Percentiles rank a stretch among this genome's conserved stretches.
phyloP scores from a whole-genome alignment of 2,113 vertebrate species.

The Rallus limicola region DNA sequence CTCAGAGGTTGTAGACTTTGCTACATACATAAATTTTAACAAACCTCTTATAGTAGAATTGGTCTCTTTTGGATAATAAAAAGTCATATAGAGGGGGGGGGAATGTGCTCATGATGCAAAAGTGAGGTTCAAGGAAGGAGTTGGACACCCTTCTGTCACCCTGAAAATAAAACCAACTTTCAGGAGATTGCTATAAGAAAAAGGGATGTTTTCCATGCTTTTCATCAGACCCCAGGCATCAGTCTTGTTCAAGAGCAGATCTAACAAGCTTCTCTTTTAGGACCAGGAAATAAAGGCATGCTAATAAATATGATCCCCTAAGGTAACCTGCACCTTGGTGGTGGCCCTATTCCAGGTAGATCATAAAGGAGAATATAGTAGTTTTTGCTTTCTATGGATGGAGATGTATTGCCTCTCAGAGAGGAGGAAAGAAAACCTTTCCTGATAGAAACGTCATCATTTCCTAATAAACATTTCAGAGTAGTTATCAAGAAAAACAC shows the following conservation, averaged over 20 bases:
- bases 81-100: not conserved
- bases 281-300: not conserved
- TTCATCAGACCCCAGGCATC: not conserved
- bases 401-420: not conserved
- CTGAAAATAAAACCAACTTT: not conserved
- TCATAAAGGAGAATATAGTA: not conserved
- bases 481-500: not conserved
- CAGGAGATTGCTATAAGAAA: not conserved
- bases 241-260: not conserved
- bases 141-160: not conserved
- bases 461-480: not conserved
- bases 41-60: not conserved
- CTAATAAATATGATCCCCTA: not conserved
- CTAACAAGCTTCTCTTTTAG: not conserved
- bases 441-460: not conserved
- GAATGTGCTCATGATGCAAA: not conserved
- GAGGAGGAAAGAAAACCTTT: not conserved
- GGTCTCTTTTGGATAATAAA: not conserved
- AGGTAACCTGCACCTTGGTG: not conserved
- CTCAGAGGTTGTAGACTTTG: not conserved
- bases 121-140: not conserved
- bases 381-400: not conserved
- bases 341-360: not conserved
- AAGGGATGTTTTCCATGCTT: not conserved
- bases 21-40: not conserved